These are phyloP conservation scores for Callorhinus ursinus DNA, from an alignment of 2,113 vertebrate genomes.

Conservation along the genomic window DNA sequence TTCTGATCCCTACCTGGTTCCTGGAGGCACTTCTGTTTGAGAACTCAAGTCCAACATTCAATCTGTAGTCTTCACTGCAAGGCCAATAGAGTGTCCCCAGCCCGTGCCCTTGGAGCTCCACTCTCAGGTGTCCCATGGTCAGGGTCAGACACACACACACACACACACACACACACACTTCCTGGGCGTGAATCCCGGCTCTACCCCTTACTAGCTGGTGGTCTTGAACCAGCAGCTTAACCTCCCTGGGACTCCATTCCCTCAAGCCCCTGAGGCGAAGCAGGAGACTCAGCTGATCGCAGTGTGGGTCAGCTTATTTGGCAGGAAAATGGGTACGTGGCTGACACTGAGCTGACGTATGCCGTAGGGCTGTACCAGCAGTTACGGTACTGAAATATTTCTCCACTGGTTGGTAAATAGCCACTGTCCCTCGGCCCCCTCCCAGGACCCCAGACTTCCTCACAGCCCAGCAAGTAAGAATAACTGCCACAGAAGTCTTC, in stretches of 20 bases:
- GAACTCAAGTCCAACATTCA: background rate
- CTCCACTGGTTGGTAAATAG: background rate
- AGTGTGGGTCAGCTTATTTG: background rate
- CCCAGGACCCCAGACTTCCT: background rate
- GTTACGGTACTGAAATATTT: background rate
- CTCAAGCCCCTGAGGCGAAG: background rate
- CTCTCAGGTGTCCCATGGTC: background rate
- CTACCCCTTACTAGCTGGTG: background rate
- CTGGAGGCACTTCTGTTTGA: background rate
- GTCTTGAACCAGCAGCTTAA: background rate
- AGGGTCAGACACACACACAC: background rate
- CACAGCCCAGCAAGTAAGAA: too few relatives aligned
- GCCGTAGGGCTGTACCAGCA: background rate
- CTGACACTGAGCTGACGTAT: background rate
- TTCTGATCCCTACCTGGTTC: too few relatives aligned
- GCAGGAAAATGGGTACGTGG: background rate
- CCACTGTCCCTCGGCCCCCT: background rate
- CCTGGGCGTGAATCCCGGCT: background rate
- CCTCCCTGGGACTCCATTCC: background rate
- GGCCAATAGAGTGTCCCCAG: background rate
- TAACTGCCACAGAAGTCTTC: accelerated
- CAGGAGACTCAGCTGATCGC: background rate
- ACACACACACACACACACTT: background rate
- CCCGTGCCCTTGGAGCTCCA: background rate
- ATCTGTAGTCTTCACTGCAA: background rate